Conservation (phyloP, 2,888 invertebrate genomes). For the Sinodicranocentrus sp. region DNA sequence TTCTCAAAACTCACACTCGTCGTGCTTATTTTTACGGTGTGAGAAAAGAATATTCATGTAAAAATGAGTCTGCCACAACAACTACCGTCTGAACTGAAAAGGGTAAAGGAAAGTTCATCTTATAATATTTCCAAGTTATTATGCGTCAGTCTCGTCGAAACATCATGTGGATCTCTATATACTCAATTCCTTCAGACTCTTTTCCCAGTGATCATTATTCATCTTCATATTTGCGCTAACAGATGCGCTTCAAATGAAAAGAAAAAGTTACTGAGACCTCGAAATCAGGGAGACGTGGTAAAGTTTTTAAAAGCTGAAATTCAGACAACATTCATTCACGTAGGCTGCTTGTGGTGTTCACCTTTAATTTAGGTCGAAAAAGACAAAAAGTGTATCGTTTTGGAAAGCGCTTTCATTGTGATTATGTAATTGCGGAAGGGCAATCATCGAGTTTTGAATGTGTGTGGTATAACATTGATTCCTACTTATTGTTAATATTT, state of each 20-base stretch:
- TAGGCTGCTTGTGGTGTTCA: too few species aligned
- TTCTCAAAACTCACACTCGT: background rate
- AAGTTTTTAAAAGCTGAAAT: too few species aligned
- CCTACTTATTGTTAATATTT: too few species aligned
- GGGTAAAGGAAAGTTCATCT: background rate
- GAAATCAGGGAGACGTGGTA: background rate
- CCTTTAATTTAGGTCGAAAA: too few species aligned
- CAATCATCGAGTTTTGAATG: too few species aligned
- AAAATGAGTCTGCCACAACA: background rate
- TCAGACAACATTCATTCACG: too few species aligned
- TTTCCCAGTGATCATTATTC: slow-evolving; percentile 14
- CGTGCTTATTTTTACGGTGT: slow-evolving; percentile 18
- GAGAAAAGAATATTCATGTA: slow-evolving; percentile 31
- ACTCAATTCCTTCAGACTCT: background rate
- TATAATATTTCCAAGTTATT: slow-evolving; percentile 3
- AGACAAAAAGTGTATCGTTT: too few species aligned
- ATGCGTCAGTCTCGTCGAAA: background rate
- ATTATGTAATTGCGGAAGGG: too few species aligned
- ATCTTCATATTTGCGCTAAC: slow-evolving; percentile 16
- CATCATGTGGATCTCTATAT: background rate
- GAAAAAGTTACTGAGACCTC: slow-evolving; percentile 18
- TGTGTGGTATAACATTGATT: too few species aligned
- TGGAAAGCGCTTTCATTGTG: too few species aligned
- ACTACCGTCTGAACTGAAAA: slow-evolving; percentile 7
- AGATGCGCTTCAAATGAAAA: slow-evolving; percentile 11